These are phyloP conservation scores for Liposcelis brunnea DNA, from an alignment of 2,888 invertebrate genomes.

Conservation along the genomic window DNA sequence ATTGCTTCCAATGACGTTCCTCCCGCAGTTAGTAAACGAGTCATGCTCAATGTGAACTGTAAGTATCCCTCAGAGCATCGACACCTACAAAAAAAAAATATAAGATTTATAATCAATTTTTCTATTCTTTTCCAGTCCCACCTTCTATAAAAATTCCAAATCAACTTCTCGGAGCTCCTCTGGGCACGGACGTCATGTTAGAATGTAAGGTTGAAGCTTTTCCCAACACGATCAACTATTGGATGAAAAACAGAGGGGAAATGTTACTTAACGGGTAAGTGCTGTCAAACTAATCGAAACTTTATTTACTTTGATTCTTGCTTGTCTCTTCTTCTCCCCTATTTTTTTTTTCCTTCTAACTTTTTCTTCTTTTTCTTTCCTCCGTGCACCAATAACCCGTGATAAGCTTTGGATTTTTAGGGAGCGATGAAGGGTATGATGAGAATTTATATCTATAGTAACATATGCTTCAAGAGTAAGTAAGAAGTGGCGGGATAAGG, in stretches of 20 bases:
- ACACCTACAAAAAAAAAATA: neutral
- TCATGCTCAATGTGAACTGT: constrained; percentile 79
- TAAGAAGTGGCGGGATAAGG: no score
- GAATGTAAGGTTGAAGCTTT: constrained; percentile 78
- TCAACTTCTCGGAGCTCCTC: constrained; percentile 68
- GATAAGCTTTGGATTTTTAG: no score
- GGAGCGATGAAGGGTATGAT: no score
- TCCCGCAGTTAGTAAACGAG: constrained; percentile 76
- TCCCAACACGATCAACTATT: constrained; percentile 55
- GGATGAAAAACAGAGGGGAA: constrained; percentile 58
- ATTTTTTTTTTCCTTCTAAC: no score
- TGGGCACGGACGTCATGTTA: constrained; percentile 66
- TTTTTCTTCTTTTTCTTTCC: no score
- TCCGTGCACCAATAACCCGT: no score
- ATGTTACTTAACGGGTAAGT: constrained; percentile 63
- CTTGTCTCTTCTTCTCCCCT: no score
- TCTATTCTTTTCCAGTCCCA: constrained; percentile 41
- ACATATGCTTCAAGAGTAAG: no score
- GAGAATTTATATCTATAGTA: no score
- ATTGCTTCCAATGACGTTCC: constrained; percentile 86
- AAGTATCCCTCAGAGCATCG: constrained; percentile 30
- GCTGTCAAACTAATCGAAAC: neutral
- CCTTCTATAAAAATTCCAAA: constrained; percentile 77
- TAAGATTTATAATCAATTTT: neutral
- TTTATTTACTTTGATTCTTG: no score